Percentiles rank a stretch among this genome's conserved stretches.
Conservation (phyloP, 2,797 vertebrate species). For the Melanotaenia trifasciata region DNA sequence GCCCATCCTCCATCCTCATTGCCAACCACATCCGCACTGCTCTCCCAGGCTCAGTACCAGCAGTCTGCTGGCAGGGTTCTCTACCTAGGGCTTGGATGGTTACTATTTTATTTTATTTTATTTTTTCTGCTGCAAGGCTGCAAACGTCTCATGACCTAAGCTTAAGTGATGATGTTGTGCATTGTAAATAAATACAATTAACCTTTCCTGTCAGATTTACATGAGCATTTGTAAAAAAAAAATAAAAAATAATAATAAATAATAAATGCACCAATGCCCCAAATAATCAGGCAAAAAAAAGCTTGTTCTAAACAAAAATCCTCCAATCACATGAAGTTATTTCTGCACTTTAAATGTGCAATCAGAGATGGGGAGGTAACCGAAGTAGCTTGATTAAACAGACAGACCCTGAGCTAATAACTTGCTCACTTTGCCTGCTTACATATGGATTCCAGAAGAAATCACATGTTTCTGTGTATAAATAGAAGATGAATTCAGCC, state of each 20-base stretch:
- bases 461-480: background rate
- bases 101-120: constrained; percentile 4
- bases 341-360: constrained; percentile 3
- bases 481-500: background rate
- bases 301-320: background rate
- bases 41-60: constrained; percentile 38
- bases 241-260: no score
- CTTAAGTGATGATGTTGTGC: constrained; percentile 14
- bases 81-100: constrained; percentile 12
- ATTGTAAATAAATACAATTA: constrained; percentile 26
- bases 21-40: constrained; percentile 51
- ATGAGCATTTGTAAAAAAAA: background rate
- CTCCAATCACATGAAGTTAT: constrained; percentile 1
- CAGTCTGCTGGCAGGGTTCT: constrained; percentile 49
- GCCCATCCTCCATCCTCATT: constrained; percentile 71
- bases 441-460: constrained; percentile 8
- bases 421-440: background rate
- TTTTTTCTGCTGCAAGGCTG: constrained; percentile 16
- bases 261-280: background rate
- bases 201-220: background rate
- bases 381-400: constrained; percentile 8
- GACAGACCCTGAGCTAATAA: constrained; percentile 8
- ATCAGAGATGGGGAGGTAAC: constrained; percentile 2
- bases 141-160: constrained; percentile 36
- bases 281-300: background rate